Conservation (phyloP, 2,113 vertebrate genomes). For the Anolis sagrei region DNA sequence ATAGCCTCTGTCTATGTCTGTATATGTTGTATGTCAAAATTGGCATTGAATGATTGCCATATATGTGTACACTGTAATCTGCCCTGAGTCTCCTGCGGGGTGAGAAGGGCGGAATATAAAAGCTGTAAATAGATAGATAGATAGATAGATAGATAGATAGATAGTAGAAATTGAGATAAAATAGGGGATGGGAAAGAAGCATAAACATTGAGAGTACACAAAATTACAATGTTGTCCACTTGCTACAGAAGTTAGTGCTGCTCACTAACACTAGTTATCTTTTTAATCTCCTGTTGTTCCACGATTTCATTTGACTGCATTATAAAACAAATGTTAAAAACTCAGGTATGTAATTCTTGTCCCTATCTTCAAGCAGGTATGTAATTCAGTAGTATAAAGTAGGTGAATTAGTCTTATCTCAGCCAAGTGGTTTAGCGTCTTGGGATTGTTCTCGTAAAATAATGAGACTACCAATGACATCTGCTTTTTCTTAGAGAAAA, state of each 20-base stretch:
- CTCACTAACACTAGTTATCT: background rate
- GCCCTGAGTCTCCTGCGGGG: too few species aligned
- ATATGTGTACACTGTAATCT: too few species aligned
- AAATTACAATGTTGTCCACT: background rate
- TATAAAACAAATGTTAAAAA: slow-evolving; percentile 53
- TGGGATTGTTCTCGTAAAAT: slow-evolving; percentile 47
- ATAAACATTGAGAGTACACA: background rate
- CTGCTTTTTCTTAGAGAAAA: slow-evolving; percentile 52
- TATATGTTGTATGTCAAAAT: too few species aligned
- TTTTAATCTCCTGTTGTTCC: slow-evolving; percentile 46
- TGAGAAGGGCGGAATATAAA: too few species aligned
- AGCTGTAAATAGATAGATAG: too few species aligned
- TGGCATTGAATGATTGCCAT: too few species aligned
- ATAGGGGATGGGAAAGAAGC: background rate
- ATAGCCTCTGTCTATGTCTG: too few species aligned
- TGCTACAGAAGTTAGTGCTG: background rate
- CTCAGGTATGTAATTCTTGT: slow-evolving; percentile 50
- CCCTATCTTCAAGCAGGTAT: slow-evolving; percentile 58
- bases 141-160: too few species aligned
- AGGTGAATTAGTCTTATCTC: slow-evolving; percentile 58
- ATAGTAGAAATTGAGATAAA: background rate
- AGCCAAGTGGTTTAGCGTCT: slow-evolving; percentile 42
- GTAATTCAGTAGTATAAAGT: slow-evolving; percentile 51
- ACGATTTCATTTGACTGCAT: slow-evolving; percentile 8
- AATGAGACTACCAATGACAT: slow-evolving; percentile 14